These are phyloP conservation scores for Leucophora obtusa DNA, from an alignment of 2,888 invertebrate genomes.

Conservation along the genomic window DNA sequence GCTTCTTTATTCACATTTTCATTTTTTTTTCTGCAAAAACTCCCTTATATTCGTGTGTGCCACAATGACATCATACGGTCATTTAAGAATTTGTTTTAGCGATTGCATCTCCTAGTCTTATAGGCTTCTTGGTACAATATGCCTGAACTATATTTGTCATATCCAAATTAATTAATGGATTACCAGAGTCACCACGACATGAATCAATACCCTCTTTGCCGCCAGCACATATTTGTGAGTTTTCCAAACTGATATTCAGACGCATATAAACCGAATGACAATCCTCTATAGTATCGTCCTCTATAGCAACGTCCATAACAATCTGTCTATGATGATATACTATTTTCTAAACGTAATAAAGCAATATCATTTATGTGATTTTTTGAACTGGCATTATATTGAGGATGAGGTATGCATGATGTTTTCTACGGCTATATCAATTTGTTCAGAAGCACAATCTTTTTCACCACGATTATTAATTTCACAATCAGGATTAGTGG, in stretches of 20 bases:
- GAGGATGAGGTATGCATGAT: conserved; percentile 84
- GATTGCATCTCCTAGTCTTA: no score
- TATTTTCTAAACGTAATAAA: conserved; percentile 79
- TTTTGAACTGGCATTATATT: conserved; percentile 81
- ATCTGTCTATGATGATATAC: conserved; percentile 81
- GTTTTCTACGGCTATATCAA: conserved; percentile 83
- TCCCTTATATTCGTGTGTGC: no score
- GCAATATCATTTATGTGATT: no score
- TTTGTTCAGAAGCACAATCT: conserved; percentile 82
- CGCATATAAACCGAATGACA: conserved; percentile 81
- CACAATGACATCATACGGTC: no score
- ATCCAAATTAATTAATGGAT: no score
- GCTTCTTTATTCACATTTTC: no score
- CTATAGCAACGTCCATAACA: conserved; percentile 81
- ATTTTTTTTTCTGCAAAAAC: no score
- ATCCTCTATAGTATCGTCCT: conserved; percentile 78
- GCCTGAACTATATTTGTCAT: no score
- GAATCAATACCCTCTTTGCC: conserved; percentile 80
- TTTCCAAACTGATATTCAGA: conserved; percentile 78
- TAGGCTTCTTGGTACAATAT: no score
- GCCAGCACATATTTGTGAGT: conserved; percentile 82
- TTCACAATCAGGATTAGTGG: conserved; percentile 83
- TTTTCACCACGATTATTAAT: conserved; percentile 74
- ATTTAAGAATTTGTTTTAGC: no score
- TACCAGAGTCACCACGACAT: conserved; percentile 83